A percentile compares a stretch with the other conserved stretches of the same genome.
phyloP scores from a whole-genome alignment of 2,797 vertebrate species.

The Manis pentadactyla region DNA sequence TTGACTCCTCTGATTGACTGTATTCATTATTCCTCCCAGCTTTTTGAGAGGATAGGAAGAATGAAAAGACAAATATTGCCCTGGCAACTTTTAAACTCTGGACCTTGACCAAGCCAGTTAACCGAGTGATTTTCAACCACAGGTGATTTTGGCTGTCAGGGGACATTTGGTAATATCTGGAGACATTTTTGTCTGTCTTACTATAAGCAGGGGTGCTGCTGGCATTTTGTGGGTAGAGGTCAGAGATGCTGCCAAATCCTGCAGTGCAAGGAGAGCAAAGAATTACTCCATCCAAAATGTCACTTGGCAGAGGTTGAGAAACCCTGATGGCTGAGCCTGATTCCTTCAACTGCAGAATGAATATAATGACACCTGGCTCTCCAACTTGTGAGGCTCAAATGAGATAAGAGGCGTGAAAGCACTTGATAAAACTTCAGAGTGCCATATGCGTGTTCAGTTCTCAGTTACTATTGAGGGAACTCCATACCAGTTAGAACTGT shows the following conservation, averaged over 20 bases:
- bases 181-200: neutral
- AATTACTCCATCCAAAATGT: neutral
- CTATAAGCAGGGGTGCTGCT: neutral
- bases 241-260: neutral
- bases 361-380: neutral
- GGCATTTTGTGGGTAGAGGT: neutral
- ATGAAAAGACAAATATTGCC: neutral
- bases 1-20: neutral
- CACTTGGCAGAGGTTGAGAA: neutral
- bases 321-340: neutral
- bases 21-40: neutral
- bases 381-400: neutral
- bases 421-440: neutral
- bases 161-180: neutral
- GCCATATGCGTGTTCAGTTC: rapidly evolving
- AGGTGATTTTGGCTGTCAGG: neutral
- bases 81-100: neutral
- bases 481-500: rapidly evolving
- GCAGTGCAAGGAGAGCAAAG: neutral
- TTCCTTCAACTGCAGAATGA: neutral
- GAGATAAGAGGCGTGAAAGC: neutral
- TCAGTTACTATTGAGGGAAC: neutral
- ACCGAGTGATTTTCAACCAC: neutral
- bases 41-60: neutral
- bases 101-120: neutral